phyloP scores from a whole-genome alignment of 2,888 invertebrate genomes.

The Argyresthia goedartella region DNA sequence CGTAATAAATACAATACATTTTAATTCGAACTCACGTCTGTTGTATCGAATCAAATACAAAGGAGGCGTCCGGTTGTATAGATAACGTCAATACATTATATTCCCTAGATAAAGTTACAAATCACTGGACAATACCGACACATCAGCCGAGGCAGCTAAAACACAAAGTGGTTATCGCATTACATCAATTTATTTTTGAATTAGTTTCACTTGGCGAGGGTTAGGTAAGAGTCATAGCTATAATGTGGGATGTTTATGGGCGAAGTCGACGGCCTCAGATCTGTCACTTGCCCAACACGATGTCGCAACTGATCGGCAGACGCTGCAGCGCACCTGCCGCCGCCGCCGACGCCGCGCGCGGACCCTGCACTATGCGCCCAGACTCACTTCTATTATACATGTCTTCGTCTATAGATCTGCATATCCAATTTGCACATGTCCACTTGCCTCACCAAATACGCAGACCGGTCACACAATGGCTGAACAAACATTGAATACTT shows the following conservation, averaged over 20 bases:
- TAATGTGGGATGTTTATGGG: conserved; percentile 58
- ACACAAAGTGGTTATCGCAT: neutral
- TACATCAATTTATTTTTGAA: conserved; percentile 13
- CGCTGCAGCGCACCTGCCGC: conserved; percentile 1
- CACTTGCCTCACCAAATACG: neutral
- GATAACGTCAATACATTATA: too few species aligned
- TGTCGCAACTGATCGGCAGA: conserved; percentile 58
- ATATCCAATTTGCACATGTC: neutral
- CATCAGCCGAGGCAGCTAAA: neutral
- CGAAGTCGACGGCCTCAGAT: conserved; percentile 53
- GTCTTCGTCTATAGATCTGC: neutral
- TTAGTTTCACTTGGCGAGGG: conserved; percentile 44
- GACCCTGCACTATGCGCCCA: neutral
- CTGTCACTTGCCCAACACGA: conserved; percentile 49
- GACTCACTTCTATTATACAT: neutral
- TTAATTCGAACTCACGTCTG: too few species aligned
- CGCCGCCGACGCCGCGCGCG: neutral
- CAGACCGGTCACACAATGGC: neutral
- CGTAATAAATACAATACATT: too few species aligned
- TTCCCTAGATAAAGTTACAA: neutral
- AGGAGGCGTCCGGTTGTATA: too few species aligned
- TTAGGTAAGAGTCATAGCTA: conserved; percentile 47
- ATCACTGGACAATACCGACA: neutral
- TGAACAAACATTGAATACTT: neutral
- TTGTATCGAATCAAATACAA: too few species aligned